Evolutionary conservation across 2,113 vertebrate species (phyloP), one percentile per base, ranked within the genome.

Genomic region (Thymallus thymallus): DNA sequence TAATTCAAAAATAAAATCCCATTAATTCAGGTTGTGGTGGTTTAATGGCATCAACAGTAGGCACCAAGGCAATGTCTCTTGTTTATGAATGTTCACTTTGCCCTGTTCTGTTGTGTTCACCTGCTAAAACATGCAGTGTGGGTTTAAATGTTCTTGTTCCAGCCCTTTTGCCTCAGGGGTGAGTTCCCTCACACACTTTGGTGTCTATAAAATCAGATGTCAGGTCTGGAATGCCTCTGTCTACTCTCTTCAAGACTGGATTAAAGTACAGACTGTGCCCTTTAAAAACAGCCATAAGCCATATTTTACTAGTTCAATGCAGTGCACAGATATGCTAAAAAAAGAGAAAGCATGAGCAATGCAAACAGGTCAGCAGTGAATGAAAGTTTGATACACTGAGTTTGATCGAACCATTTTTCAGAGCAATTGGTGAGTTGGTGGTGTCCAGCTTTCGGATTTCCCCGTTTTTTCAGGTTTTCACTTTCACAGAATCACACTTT

Each of bases 101-200:
- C 35, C 9, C 35, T 12, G 35, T 41, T 41, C 3, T 23, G 61
- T 48, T 56, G 14, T 5, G 65, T 77, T 45, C 35, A 72, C 68
- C 63, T 72, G 73, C 69, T 72, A 1, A 26, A 32, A 76, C 70
- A 64, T 66, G 79, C 35, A 72, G 66, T 5, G 22, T 41, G 16
- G 26, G n/a, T 46, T 20, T 35, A 35, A 65, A n/a, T 18, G 68
- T 73, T 69, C 12, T 46, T 45, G 48, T 72, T 29, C 18, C 46
- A 41, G 35, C 2, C 79, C 65, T 62, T 72, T 76, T 5, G 41
- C 9, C 75, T 9, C 61, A 74, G 32, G 35, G 35, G 35, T 10
- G 35, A 41, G 35, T 41, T 41, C 35, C 9, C 35, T 41, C 35
- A 10, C 35, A 41, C 35, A 41, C 10, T 7, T 41, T 41, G 35